These are phyloP conservation scores for Misgurnus anguillicaudatus DNA, from an alignment of 2,113 vertebrate genomes.

Conservation along the genomic window DNA sequence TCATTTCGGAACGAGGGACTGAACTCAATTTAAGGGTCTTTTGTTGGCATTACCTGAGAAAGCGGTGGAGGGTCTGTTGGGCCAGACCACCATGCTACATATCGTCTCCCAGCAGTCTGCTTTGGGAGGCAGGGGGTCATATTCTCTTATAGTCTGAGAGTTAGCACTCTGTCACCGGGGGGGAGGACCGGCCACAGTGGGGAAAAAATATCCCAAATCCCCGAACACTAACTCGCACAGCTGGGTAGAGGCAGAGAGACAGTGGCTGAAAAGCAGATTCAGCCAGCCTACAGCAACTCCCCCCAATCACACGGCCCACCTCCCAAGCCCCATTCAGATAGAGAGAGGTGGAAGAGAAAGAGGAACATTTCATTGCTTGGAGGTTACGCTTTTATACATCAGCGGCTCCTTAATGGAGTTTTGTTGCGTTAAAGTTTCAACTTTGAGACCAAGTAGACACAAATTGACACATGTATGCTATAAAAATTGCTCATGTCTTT, in stretches of 20 bases:
- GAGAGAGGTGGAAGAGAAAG: conserved; percentile 19
- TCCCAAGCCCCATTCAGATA: conserved; percentile 46
- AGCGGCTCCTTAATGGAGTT: too few species aligned
- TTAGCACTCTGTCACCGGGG: conserved; percentile 55
- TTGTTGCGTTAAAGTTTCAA: too few species aligned
- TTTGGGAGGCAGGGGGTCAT: conserved; percentile 49
- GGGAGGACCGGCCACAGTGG: conserved; percentile 51
- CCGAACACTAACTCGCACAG: conserved; percentile 56
- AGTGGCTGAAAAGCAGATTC: conserved; percentile 57
- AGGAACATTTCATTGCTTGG: not conserved
- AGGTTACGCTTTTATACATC: too few species aligned
- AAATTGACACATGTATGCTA: too few species aligned
- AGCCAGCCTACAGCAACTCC: conserved; percentile 48
- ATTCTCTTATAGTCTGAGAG: conserved; percentile 49
- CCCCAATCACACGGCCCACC: conserved; percentile 42
- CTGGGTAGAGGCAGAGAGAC: conserved; percentile 54
- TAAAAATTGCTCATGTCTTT: too few species aligned
- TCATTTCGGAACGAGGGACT: conserved; percentile 36
- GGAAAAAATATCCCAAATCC: conserved; percentile 58
- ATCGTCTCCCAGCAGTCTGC: conserved; percentile 48
- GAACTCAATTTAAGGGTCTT: conserved; percentile 52
- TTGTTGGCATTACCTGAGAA: conserved; percentile 55
- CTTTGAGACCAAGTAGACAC: too few species aligned
- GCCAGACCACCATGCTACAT: conserved; percentile 55
- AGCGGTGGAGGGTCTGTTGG: conserved; percentile 50